Base-by-base conservation (phyloP, 2,113 vertebrate species). In the Macquaria ambigua region DNA sequence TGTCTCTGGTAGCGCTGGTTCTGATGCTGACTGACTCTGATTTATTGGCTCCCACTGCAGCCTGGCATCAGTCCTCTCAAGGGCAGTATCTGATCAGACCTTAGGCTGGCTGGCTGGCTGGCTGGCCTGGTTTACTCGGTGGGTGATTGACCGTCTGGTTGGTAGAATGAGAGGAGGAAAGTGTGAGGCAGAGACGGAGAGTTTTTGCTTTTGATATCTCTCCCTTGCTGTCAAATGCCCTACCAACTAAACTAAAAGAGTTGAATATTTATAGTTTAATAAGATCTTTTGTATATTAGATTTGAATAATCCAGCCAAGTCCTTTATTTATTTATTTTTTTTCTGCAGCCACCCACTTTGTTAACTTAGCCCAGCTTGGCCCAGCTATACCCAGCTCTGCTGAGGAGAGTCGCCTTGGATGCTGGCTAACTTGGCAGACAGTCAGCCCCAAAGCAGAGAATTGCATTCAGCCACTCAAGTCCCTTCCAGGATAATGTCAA, bases 11-110 rank as follows among this genome's bases (percentile, higher is more conserved):
- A 80, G 81, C 43, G 28, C 74, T 59, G 63, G 78, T 70, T 86
- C 89, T 90, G 87, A 92, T 88, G 81, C 90, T 92, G 77, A 92
- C 79, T 90, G 88, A 79, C 83, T 88, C 79, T 93, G 93, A 94
- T 93, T 94, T 90, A 90, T 88, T 94, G 90, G 92, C 87, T 93
- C 82, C 82, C 70, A 39, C 50, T 77, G 83, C 81, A 88, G 86
- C 77, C 92, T 94, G 93, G 89, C 89, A 87, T 68, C 23, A 31
- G 74, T 87, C 88, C 87, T 86, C 70, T 89, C 74, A 63, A 71
- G 62, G 77, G 74, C 79, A 78, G 84, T 85, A 93, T 89, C 77
- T 62, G 89, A 93, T 95, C 90, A 75, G 61, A 84, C 81, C 53
- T 66, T 25, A 72, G 81, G 52, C 28, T 55, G 66, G 58, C 81